Evolutionary conservation across 2,113 vertebrate species (phyloP).

Genomic region (Ceyx cyanopectus): DNA sequence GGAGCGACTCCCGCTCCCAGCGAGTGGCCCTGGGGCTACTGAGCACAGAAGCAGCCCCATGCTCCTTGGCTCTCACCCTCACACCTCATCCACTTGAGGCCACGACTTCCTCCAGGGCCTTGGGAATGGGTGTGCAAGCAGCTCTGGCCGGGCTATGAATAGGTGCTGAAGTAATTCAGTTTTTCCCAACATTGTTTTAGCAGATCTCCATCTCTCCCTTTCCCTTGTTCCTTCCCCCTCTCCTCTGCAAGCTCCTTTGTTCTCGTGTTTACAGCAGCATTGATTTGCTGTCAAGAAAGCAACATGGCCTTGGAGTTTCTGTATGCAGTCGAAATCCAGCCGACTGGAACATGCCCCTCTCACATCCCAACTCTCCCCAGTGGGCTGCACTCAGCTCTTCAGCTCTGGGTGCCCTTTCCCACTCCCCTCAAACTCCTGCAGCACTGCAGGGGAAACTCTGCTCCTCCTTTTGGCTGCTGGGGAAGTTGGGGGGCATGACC

Average conservation of each 20-base stretch:
- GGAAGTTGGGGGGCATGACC: fast-evolving
- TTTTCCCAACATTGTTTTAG: constrained; percentile 61
- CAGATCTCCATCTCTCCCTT: constrained; percentile 42
- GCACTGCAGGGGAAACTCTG: fast-evolving
- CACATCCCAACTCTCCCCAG: fast-evolving
- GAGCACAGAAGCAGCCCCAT: background rate
- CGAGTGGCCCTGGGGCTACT: background rate
- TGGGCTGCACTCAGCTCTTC: background rate
- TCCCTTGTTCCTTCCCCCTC: constrained; percentile 54
- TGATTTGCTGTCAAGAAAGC: constrained; percentile 68
- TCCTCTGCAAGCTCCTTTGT: constrained; percentile 62
- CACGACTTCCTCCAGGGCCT: background rate
- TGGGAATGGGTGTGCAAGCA: background rate
- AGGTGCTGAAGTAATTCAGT: background rate
- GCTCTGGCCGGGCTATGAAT: background rate
- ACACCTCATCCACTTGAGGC: background rate
- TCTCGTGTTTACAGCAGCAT: constrained; percentile 64
- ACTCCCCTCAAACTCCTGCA: background rate
- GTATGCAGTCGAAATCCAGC: background rate
- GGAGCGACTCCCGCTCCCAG: fast-evolving
- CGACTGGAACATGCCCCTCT: background rate
- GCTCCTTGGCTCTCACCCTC: background rate
- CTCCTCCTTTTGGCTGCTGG: background rate
- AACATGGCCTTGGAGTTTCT: constrained; percentile 47
- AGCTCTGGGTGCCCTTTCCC: background rate